Conservation (phyloP, 2,888 invertebrate genomes). For the Hemithea aestivaria region DNA sequence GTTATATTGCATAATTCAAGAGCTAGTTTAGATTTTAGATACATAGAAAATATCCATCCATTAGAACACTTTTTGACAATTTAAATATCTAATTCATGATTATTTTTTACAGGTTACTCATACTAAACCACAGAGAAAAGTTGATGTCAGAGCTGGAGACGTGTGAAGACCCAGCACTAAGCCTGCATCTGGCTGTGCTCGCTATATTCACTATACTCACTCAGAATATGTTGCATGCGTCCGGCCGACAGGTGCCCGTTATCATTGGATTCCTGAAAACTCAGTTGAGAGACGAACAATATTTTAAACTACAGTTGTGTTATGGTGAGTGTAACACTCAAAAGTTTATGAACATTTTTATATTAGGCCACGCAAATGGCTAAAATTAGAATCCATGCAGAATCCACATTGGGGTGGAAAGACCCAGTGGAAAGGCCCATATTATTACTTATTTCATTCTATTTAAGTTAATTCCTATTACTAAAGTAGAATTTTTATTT, state of each 20-base stretch:
- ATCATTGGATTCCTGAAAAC: slow-evolving; percentile 86
- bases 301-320: slow-evolving; percentile 82
- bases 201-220: slow-evolving; percentile 90
- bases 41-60: too few species aligned
- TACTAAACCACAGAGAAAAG: slow-evolving; percentile 89
- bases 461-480: too few species aligned
- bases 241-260: slow-evolving; percentile 93
- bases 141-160: slow-evolving; percentile 87
- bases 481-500: too few species aligned
- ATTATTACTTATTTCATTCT: too few species aligned
- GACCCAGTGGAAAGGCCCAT: too few species aligned
- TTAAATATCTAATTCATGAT: slow-evolving; percentile 2
- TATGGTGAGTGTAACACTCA: slow-evolving; percentile 83
- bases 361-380: too few species aligned
- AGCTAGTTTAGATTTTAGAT: too few species aligned
- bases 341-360: slow-evolving; percentile 2
- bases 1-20: too few species aligned
- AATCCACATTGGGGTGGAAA: too few species aligned
- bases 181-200: slow-evolving; percentile 87
- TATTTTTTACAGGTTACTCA: slow-evolving; percentile 78
- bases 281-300: slow-evolving; percentile 83
- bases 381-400: too few species aligned
- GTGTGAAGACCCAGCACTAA: slow-evolving; percentile 87
- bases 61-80: too few species aligned
- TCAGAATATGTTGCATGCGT: slow-evolving; percentile 92